Evolutionary conservation across 2,888 invertebrate genomes (phyloP).

Genomic region (Bugulina stolonifera): DNA sequence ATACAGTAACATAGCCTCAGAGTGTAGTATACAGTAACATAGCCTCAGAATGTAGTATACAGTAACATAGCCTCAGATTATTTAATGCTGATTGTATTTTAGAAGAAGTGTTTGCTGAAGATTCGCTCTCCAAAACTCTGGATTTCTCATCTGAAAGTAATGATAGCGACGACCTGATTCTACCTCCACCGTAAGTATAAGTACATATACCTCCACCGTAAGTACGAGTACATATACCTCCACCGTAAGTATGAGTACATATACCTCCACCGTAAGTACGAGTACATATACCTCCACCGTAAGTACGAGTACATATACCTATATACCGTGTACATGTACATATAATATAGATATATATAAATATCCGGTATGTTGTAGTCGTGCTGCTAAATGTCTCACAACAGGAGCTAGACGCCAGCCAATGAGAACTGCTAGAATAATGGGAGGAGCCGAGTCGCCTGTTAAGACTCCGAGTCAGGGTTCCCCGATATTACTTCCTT

Average conservation of each 20-base stretch:
- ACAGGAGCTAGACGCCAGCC: background rate
- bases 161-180: background rate
- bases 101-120: constrained; percentile 39
- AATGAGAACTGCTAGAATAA: constrained; percentile 2
- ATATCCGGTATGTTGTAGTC: too few relatives aligned
- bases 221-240: too few relatives aligned
- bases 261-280: too few relatives aligned
- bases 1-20: too few relatives aligned
- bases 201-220: background rate
- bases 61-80: too few relatives aligned
- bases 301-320: too few relatives aligned
- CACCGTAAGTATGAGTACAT: too few relatives aligned
- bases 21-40: too few relatives aligned
- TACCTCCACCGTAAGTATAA: background rate
- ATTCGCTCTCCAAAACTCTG: constrained; percentile 30
- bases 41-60: too few relatives aligned
- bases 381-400: background rate
- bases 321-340: too few relatives aligned
- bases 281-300: too few relatives aligned
- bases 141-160: background rate
- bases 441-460: background rate
- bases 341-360: too few relatives aligned
- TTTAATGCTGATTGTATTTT: constrained; percentile 29
- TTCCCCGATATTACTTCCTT: background rate
- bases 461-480: constrained; percentile 3